Evolutionary conservation across 1,140 invertebrate species (phyloP).

Genomic region (Hylyphantes graminicola): DNA sequence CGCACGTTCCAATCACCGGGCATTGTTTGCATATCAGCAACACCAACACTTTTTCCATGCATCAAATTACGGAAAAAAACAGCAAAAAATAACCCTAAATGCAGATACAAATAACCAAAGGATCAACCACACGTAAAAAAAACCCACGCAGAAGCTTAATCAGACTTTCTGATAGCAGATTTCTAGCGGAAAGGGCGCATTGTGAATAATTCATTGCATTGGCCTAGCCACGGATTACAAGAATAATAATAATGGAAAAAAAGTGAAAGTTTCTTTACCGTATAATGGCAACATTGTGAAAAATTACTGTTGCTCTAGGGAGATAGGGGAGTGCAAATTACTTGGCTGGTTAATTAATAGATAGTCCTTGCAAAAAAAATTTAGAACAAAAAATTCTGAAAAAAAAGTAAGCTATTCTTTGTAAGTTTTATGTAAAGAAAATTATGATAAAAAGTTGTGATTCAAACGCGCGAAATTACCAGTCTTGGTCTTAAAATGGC

Average conservation of each 20-base stretch:
- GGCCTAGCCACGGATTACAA: neutral
- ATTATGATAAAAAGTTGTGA: no score
- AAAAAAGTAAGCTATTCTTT: no score
- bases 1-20: no score
- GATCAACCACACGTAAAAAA: neutral
- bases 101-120: no score
- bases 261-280: constrained; percentile 1
- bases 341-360: constrained; percentile 44
- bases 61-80: no score
- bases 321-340: constrained; percentile 40
- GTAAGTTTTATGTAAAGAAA: no score
- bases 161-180: constrained; percentile 58
- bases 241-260: constrained; percentile 9
- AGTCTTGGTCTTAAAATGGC: no score
- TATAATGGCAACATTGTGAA: constrained; percentile 30
- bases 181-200: constrained; percentile 29
- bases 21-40: no score
- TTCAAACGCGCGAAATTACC: no score
- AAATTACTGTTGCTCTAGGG: constrained; percentile 29
- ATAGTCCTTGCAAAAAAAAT: neutral
- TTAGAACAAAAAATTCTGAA: no score
- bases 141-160: constrained; percentile 19
- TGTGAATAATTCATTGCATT: constrained; percentile 53
- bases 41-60: no score
- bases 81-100: no score